Conservation (phyloP, 2,888 invertebrate species). For the Ctena decussata region DNA sequence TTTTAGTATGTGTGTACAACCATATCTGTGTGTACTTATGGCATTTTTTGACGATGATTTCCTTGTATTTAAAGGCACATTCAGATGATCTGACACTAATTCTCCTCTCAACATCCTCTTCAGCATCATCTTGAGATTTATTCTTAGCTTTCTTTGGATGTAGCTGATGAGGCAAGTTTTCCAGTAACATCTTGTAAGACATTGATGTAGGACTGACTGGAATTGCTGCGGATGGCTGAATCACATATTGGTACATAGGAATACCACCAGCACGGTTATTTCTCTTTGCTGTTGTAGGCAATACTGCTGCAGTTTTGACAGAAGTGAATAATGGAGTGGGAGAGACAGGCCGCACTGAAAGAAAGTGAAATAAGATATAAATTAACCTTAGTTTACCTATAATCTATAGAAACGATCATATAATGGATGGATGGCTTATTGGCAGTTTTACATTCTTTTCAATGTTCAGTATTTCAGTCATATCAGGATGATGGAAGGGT, state of each 20-base stretch:
- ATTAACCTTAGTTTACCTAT: too few species aligned
- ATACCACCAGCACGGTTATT: conserved; percentile 58
- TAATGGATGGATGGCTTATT: too few species aligned
- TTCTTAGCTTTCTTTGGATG: conserved; percentile 72
- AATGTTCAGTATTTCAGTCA: too few species aligned
- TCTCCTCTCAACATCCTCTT: conserved; percentile 78
- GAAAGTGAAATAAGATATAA: too few species aligned
- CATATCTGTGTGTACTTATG: conserved; percentile 89
- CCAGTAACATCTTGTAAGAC: conserved; percentile 80
- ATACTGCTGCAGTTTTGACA: conserved; percentile 63
- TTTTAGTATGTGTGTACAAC: conserved; percentile 88
- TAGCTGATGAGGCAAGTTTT: conserved; percentile 78
- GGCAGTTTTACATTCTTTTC: too few species aligned
- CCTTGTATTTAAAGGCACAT: conserved; percentile 87
- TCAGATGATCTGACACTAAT: conserved; percentile 86
- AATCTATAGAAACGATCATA: too few species aligned
- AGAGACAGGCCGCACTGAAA: conserved; percentile 67
- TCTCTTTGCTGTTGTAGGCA: conserved; percentile 15
- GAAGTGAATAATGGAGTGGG: conserved; percentile 73
- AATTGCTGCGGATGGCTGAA: conserved; percentile 62
- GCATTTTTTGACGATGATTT: conserved; percentile 89
- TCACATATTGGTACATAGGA: conserved; percentile 68
- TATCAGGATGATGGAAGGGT: too few species aligned
- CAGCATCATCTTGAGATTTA: conserved; percentile 54
- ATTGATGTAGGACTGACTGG: conserved; percentile 82